These are phyloP conservation scores for Astyanax mexicanus DNA, from an alignment of 2,797 vertebrate genomes.

Conservation along the genomic window DNA sequence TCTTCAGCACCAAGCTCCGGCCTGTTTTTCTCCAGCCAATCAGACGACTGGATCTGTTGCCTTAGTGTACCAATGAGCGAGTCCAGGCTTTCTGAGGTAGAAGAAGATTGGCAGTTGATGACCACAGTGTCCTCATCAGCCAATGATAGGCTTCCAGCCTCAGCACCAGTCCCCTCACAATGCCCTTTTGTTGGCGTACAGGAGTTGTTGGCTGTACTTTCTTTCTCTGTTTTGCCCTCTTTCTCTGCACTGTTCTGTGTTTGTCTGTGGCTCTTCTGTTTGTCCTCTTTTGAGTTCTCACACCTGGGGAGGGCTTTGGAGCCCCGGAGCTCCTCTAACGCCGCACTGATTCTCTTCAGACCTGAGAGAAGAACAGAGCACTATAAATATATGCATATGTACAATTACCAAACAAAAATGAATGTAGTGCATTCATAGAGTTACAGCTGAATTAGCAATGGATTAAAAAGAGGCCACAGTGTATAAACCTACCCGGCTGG, in stretches of 20 bases:
- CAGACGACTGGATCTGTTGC: slow-evolving; percentile 85
- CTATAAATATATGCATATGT: slow-evolving; percentile 4
- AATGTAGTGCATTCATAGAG: neutral
- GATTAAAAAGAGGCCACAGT: neutral
- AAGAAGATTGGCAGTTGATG: slow-evolving; percentile 73
- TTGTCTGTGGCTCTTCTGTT: slow-evolving; percentile 32
- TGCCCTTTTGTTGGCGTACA: slow-evolving; percentile 65
- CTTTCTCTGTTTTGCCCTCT: slow-evolving; percentile 49
- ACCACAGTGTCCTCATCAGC: slow-evolving; percentile 69
- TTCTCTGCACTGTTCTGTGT: slow-evolving; percentile 53
- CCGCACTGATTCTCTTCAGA: slow-evolving; percentile 85
- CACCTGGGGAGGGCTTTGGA: slow-evolving; percentile 46
- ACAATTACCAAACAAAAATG: neutral
- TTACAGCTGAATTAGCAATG: neutral
- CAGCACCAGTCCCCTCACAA: slow-evolving; percentile 62
- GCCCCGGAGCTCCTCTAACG: slow-evolving; percentile 76
- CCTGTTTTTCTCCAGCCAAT: slow-evolving; percentile 88
- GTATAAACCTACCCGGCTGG: slow-evolving; percentile 77
- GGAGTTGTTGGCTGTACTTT: slow-evolving; percentile 56
- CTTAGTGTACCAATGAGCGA: slow-evolving; percentile 87
- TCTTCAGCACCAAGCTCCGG: slow-evolving; percentile 79
- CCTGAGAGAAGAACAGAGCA: slow-evolving; percentile 73
- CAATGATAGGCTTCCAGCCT: slow-evolving; percentile 60
- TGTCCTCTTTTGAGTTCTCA: slow-evolving; percentile 46
- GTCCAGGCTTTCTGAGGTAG: slow-evolving; percentile 70